These are phyloP conservation scores for Epizoanthus fatuus DNA, from an alignment of 92 coral and sea anemone species.

Conservation along the genomic window DNA sequence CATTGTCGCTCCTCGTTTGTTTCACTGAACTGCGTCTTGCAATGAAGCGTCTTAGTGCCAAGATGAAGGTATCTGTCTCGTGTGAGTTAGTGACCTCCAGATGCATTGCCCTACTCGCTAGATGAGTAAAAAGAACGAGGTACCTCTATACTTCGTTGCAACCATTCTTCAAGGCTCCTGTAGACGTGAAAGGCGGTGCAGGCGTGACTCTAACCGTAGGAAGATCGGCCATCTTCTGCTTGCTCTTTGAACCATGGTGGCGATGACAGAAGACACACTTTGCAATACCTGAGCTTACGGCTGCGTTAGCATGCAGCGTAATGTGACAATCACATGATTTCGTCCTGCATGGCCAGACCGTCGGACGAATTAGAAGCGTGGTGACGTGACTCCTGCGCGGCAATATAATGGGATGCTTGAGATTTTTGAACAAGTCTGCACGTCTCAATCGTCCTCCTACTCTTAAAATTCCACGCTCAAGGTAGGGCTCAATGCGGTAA, in stretches of 20 bases:
- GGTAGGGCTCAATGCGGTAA: slow-evolving; percentile 44
- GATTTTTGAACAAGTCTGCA: slow-evolving; percentile 11
- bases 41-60: slow-evolving; percentile 2
- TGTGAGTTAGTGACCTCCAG: slow-evolving; percentile 6
- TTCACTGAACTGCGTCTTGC: not conserved
- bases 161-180: slow-evolving; percentile 13
- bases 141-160: not conserved
- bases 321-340: slow-evolving; percentile 44
- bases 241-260: not conserved
- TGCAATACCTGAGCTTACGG: slow-evolving; percentile 45
- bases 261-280: not conserved
- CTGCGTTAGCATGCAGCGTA: slow-evolving; percentile 34
- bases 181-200: slow-evolving; percentile 21
- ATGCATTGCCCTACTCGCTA: not conserved
- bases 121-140: not conserved
- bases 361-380: slow-evolving; percentile 38
- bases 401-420: slow-evolving; percentile 38
- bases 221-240: slow-evolving; percentile 31
- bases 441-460: slow-evolving; percentile 49
- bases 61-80: not conserved
- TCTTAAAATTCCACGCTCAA: slow-evolving; percentile 34
- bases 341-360: slow-evolving; percentile 42
- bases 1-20: slow-evolving; percentile 17
- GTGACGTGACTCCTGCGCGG: slow-evolving; percentile 46
- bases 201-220: no score